Conservation (phyloP, 30 jellyfish, hydroid and myxozoan genomes). For the Aurelia coerulea region DNA sequence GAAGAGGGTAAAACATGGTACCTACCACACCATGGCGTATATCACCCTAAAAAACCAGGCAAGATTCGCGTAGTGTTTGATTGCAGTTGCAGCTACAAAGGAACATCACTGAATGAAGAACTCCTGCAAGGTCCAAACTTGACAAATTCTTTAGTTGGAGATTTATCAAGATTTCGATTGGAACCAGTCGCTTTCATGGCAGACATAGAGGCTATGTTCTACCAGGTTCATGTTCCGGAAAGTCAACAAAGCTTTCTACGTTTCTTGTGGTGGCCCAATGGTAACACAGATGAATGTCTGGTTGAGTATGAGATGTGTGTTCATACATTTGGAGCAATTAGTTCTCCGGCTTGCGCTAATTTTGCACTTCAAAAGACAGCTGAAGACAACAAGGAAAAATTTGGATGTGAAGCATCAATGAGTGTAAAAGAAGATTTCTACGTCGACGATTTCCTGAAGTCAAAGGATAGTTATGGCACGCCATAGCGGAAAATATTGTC, state of each 20-base stretch:
- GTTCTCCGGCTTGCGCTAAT: conserved; percentile 50
- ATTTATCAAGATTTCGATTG: conserved; percentile 40
- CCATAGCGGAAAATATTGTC: no score
- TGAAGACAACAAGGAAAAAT: neutral
- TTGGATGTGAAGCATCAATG: conserved; percentile 7
- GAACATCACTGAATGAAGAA: no score
- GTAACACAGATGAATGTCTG: conserved; percentile 30
- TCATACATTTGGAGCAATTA: conserved; percentile 41
- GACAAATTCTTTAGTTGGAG: no score
- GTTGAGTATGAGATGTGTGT: conserved; percentile 53
- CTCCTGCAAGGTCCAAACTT: no score
- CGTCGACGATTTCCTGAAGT: neutral
- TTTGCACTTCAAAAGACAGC: conserved; percentile 19
- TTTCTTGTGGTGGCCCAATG: conserved; percentile 64
- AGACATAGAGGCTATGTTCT: neutral
- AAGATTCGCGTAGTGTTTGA: no score
- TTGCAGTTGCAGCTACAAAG: no score
- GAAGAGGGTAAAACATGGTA: no score
- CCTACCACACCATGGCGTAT: no score
- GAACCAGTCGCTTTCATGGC: neutral
- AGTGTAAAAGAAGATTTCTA: conserved; percentile 15
- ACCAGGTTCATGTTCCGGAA: conserved; percentile 36
- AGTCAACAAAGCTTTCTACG: conserved; percentile 35
- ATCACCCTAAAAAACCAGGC: no score
- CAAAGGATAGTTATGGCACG: conserved; percentile 28